These are phyloP conservation scores for Serilophus lunatus DNA, from an alignment of 2,113 vertebrate genomes.

Conservation along the genomic window DNA sequence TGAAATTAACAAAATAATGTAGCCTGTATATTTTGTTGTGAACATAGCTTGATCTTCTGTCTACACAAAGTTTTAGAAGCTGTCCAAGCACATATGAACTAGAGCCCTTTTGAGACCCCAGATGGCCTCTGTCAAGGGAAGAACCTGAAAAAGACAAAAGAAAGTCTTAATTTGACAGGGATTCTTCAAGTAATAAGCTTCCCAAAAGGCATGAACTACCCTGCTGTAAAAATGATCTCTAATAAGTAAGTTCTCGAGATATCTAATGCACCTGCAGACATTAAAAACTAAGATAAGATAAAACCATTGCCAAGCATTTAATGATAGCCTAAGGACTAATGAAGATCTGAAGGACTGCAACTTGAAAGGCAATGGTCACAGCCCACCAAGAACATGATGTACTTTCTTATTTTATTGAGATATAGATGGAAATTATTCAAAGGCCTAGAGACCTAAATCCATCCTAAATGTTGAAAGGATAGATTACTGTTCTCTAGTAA, in stretches of 20 bases:
- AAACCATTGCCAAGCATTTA: conserved; percentile 24
- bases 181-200: neutral
- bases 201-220: neutral
- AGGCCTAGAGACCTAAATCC: neutral
- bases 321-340: conserved; percentile 30
- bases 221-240: neutral
- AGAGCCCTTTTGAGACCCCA: neutral
- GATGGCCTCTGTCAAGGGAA: neutral
- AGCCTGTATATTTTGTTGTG: neutral
- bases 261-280: conserved; percentile 11
- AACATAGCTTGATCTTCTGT: neutral
- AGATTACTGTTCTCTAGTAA: neutral
- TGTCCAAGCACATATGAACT: neutral
- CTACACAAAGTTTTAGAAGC: neutral
- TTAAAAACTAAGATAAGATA: conserved; percentile 14
- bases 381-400: neutral
- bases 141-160: conserved; percentile 1
- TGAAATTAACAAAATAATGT: neutral
- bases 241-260: neutral
- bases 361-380: conserved; percentile 22
- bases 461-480: neutral
- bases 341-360: conserved; percentile 21
- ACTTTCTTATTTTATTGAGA: neutral
- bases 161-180: neutral
- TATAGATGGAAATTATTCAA: neutral